phyloP scores from a whole-genome alignment of 2,888 invertebrate species.

The Melanargia galathea region DNA sequence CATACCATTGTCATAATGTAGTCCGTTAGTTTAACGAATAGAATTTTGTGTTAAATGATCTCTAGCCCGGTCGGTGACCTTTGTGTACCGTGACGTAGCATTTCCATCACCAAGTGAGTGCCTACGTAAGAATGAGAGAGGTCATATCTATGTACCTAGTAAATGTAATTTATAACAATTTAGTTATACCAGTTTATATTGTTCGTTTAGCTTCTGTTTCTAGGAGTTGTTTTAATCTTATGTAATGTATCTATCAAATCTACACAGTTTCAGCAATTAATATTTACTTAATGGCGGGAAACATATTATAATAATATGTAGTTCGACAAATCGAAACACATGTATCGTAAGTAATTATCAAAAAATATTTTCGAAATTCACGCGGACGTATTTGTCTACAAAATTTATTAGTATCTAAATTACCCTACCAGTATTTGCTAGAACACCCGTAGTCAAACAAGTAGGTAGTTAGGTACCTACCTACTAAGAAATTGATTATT shows the following conservation, averaged over 20 bases:
- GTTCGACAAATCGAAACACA: no score
- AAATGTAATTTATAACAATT: background rate
- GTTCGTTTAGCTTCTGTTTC: no score
- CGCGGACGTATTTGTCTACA: no score
- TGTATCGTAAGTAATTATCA: no score
- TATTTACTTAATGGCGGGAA: no score
- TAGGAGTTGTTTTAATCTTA: no score
- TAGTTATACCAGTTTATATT: no score
- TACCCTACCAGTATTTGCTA: background rate
- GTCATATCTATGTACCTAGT: slow-evolving; percentile 20
- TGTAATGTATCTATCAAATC: no score
- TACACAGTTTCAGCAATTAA: no score
- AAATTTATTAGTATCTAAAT: no score
- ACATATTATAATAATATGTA: no score
- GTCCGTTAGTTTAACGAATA: slow-evolving; percentile 28
- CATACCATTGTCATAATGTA: slow-evolving; percentile 25
- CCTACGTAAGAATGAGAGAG: slow-evolving; percentile 22
- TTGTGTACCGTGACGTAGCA: slow-evolving; percentile 32
- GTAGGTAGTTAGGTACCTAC: background rate
- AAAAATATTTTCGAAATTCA: no score
- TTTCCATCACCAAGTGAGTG: slow-evolving; percentile 29
- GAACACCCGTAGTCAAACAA: background rate
- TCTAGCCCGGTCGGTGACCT: slow-evolving; percentile 30
- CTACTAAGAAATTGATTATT: slow-evolving; percentile 15
- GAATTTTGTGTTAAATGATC: slow-evolving; percentile 32